Base-by-base conservation (phyloP, 2,113 vertebrate genomes). In the Cervus canadensis region DNA sequence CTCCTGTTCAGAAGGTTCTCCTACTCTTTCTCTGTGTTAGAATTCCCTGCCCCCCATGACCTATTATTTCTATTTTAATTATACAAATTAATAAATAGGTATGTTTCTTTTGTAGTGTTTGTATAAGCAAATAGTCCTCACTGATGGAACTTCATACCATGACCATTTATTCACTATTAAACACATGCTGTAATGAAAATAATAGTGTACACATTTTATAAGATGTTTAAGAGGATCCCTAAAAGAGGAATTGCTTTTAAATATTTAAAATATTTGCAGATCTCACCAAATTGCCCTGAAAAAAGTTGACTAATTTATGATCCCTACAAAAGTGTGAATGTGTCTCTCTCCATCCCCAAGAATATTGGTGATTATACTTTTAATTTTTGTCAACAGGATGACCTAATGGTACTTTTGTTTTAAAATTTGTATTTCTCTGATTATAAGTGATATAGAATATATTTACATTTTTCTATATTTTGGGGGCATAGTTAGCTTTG, bases 181-280 rank as follows among this genome's bases (percentile, higher is more conserved):
- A 92, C 88, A 54, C 79, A 76, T 83, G 88, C 76, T 56, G 3
- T 36, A 57, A 76, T 87, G 54, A 92, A 79, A 33, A n/a, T 64
- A n/a, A 85, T 30, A 84, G 36, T 76, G 87, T 57, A 81, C 25
- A 88, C 3, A 83, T 40, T 56, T 84, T 88, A 16, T 91, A 94
- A 86, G 86, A 90, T 43, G 85, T 87, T 91, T 82, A 74, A 60
- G 54, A 62, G 28, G 76, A 57, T 50, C 57, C n/a, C 71, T 81
- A 76, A 71, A 60, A 86, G 15, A 67, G 74, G 12, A 93, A 96
- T 45, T 74, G 26, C 52, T 92, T 90, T 93, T 76, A 48, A 82
- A 36, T 91, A 92, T 48, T 92, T 89, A 94, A 95, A 76, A 56
- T 93, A 67, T 43, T 84, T 93, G n/a, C 17, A 92, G 82, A 91